Conservation (phyloP, 2,888 invertebrate genomes). For the Drosophila rellima region DNA sequence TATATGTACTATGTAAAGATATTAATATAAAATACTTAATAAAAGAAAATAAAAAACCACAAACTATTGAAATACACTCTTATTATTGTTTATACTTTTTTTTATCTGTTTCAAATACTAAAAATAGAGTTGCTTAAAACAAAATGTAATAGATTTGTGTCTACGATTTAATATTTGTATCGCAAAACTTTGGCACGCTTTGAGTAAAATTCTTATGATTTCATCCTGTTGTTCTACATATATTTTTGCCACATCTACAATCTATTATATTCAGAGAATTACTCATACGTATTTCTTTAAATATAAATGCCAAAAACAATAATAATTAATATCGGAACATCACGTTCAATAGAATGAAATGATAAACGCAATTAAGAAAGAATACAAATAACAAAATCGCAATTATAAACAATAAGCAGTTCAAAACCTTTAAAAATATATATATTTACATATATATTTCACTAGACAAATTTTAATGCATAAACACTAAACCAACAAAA, state of each 20-base stretch:
- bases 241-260: constrained; percentile 27
- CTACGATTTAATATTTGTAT: background rate
- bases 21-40: constrained; percentile 37
- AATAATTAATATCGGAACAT: constrained; percentile 47
- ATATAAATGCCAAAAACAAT: constrained; percentile 67
- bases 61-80: constrained; percentile 23
- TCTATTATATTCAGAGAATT: constrained; percentile 50
- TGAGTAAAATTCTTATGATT: constrained; percentile 8
- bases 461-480: constrained; percentile 78
- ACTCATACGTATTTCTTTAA: constrained; percentile 40
- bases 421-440: constrained; percentile 64
- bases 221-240: constrained; percentile 5
- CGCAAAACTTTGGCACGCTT: constrained; percentile 11
- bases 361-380: constrained; percentile 63
- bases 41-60: constrained; percentile 26
- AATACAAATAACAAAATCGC: constrained; percentile 72
- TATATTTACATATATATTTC: constrained; percentile 75
- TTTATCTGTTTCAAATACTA: background rate
- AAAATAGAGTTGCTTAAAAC: background rate
- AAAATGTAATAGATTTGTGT: constrained; percentile 2
- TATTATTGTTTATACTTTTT: constrained; percentile 13
- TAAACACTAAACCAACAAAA: constrained; percentile 52
- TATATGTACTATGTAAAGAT: constrained; percentile 61
- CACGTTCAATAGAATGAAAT: constrained; percentile 38
- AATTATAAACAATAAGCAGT: constrained; percentile 81